Percentiles rank a stretch among this genome's conserved stretches.
Conservation (phyloP, 2,797 vertebrate species). For the Helicolenus hilgendorfi region DNA sequence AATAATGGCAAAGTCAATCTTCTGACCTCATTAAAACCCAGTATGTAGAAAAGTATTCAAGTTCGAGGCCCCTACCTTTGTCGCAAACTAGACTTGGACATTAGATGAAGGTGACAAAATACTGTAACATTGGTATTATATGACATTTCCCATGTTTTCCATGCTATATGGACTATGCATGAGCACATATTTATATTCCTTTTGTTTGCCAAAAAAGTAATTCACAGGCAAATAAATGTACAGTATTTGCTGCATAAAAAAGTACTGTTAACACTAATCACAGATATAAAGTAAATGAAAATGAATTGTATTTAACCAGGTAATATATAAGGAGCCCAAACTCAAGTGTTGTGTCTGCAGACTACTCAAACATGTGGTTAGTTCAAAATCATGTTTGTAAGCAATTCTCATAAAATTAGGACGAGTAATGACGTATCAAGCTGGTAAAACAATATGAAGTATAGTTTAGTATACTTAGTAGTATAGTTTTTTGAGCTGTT, state of each 20-base stretch:
- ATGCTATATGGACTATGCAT: background rate
- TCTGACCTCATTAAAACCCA: too few species aligned
- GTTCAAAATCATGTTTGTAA: background rate
- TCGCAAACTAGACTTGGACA: too few species aligned
- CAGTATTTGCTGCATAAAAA: background rate
- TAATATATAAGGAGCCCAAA: too few species aligned
- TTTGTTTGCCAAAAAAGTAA: background rate
- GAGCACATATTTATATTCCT: background rate
- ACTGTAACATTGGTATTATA: too few species aligned
- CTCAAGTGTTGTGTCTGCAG: too few species aligned
- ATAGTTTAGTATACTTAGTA: background rate
- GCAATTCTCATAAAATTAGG: background rate
- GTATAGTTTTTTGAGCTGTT: background rate
- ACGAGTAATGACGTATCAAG: background rate
- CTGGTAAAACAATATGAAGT: background rate
- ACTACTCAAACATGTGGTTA: accelerated
- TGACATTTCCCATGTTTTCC: background rate
- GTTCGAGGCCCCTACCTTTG: too few species aligned
- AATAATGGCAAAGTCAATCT: too few species aligned
- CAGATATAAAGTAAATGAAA: background rate
- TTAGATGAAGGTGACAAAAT: too few species aligned
- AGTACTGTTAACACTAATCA: background rate
- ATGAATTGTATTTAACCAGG: background rate
- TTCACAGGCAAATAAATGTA: background rate
- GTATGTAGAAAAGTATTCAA: too few species aligned